Base-by-base conservation (phyloP, 2,113 vertebrate species). In the Aviceda subcristata region DNA sequence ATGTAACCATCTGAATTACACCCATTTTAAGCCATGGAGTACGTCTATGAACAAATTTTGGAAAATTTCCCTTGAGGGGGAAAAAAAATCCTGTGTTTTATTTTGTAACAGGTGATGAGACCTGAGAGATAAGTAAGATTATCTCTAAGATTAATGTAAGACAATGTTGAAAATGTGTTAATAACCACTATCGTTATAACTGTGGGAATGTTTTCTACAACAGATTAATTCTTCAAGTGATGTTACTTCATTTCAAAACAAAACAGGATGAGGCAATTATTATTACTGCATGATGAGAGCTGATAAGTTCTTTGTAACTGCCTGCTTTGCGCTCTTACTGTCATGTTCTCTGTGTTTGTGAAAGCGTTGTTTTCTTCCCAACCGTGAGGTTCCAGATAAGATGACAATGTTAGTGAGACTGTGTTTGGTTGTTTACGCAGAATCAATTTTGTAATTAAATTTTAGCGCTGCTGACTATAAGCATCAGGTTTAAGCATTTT, bases 161-260 rank as follows among this genome's bases (percentile, higher is more conserved):
- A 72, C 23, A 53, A 2, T 41, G 43, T 43, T 88, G 67, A 74
- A 87, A 83, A 21, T 27, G 3, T 51, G 12, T 68, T 48, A 51
- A 30, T 53, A 34, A 34, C 18, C 9, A 15, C 51, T 45, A 29
- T 81, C 11, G 13, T 78, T 72, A 41, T 22, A 68, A 23, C 30
- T 68, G 17, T 55, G 39, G 18, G 29, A 91, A 73, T 76, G 43
- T 34, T 88, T 83, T 76, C 63, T 60, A 34, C 22, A 51, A 38
- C 34, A 69, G 75, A 63, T 59, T 67, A 90, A 41, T 94, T 85
- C 60, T 75, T 88, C 66, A 88, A 76, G 59, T 60, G 43, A 15
- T 88, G 43, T 67, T 86, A 60, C 66, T 95, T 88, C 63, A 78
- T 88, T 90, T 86, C 79, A 75, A 75, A 95, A 78, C 56, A 94